Evolutionary conservation across 2,113 vertebrate genomes (phyloP), one percentile per base, ranked within the genome.

Genomic region (Chionodraco myersi): DNA sequence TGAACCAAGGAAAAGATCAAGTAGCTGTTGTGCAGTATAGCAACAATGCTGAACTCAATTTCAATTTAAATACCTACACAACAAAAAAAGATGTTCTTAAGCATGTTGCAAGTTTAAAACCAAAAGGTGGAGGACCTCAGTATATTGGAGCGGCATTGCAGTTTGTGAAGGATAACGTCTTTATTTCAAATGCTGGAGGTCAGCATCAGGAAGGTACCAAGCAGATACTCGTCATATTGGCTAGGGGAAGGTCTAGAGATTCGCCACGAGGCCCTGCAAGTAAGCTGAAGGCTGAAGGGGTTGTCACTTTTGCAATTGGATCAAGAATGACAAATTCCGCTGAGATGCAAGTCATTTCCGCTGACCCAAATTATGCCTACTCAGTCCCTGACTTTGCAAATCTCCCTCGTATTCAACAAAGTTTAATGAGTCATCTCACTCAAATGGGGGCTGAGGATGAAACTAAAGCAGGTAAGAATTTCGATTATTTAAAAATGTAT

Each of bases 1-100:
- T 95, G 65, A 89, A 90, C n/a, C 44, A 83, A 72, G 82, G 86
- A 72, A 91, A 90, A 86, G 95, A 95, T 77, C 89, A 88, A 87
- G 87, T 95, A 47, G 89, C 94, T 79, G 71, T 96, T 77, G 92
- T 93, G n/a, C 94, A 95, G 54, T 95, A 93, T 57, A 95, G 94
- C 85, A 93, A 94, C 69, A 90, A 83, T 88, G 87, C 92, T 84
- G 88, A 81, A 72, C 63, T 87, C 5, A 86, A 58, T 62, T 95
- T 96, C 70, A 83, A 88, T 78, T 83, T 96, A 36, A 91, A 91
- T 67, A 71, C 84, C 23, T 89, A 94, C 75, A 73, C 79, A 14
- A 90, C 87, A 49, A 93, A 49, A 86, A 83, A 85, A 14, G 90
- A 89, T 48, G 77, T 92, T 65, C 77, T 90, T 5, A 87, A 69